Evolutionary conservation across 1,140 invertebrate genomes (phyloP).

Genomic region (Drosophila malerkotliana): DNA sequence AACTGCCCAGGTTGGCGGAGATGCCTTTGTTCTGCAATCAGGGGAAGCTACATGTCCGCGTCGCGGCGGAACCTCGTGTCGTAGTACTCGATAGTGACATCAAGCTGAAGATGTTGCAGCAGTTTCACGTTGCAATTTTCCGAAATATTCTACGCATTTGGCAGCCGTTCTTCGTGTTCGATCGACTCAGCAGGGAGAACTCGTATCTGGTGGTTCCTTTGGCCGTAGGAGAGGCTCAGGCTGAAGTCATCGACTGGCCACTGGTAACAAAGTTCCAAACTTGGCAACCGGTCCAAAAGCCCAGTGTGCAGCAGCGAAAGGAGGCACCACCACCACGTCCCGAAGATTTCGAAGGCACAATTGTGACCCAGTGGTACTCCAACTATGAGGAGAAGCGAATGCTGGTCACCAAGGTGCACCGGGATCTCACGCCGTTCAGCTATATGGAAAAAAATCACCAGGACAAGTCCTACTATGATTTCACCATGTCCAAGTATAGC

Average conservation of each 20-base stretch:
- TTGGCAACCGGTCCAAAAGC: constrained; percentile 14
- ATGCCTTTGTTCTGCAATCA: constrained; percentile 95
- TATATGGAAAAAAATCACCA: constrained; percentile 90
- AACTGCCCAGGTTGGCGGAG: constrained; percentile 86
- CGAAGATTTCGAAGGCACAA: constrained; percentile 88
- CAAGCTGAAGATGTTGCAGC: constrained; percentile 69
- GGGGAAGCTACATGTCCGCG: constrained; percentile 89
- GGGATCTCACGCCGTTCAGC: constrained; percentile 91
- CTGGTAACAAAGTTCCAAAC: constrained; percentile 84
- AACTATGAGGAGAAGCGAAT: constrained; percentile 88
- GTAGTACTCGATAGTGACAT: constrained; percentile 86
- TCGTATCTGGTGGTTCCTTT: constrained; percentile 91
- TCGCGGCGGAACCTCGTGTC: constrained; percentile 85
- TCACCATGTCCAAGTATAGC: constrained; percentile 93
- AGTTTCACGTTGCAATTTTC: constrained; percentile 89
- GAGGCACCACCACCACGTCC: constrained; percentile 85
- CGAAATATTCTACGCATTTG: constrained; percentile 88
- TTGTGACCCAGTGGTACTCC: constrained; percentile 95
- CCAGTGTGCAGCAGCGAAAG: constrained; percentile 85
- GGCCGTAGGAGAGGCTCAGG: neutral
- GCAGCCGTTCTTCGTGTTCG: constrained; percentile 91
- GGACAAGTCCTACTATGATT: constrained; percentile 91
- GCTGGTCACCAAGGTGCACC: constrained; percentile 93
- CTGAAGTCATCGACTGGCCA: constrained; percentile 77
- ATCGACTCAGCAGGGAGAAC: constrained; percentile 86